Evolutionary conservation across 2,888 invertebrate genomes (phyloP), one percentile per base, ranked within the genome.

Genomic region (Synanthedon myopaeformis): DNA sequence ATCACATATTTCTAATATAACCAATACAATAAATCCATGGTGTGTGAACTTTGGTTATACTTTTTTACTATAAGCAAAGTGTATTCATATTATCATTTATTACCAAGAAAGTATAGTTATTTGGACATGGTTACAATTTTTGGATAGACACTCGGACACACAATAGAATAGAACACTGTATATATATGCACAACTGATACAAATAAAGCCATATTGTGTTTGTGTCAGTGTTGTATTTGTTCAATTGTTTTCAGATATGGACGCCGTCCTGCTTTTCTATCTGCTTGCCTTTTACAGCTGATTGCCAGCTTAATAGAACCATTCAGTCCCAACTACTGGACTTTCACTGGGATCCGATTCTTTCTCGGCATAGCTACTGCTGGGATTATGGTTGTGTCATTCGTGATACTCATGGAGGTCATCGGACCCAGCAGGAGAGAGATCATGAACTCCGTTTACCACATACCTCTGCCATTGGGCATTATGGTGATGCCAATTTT

Each of bases 361-460:
- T 53, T 53, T 12, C 19, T 41, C 12, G 53, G 53, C 41, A 41
- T 19, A 4, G 41, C 49, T n/a, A 41, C 49, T 8, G 53, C 53
- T 13, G 53, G 49, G 5, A 49, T 23, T 12, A 93, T 93, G 91
- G 90, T 91, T 41, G 91, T 91, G 35, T 89, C 89, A 61, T 90
- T 90, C 55, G 89, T 89, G 1, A 70, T 89, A 4, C 72, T 89
- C 12, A 89, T 89, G 89, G 90, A 90, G 65, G 68, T 89, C 23
- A 76, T 89, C 51, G 89, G 89, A 2, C 64, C 67, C 0, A 66
- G 66, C 50, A 73, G 66, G 51, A 69, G 81, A 6, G 80, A 79
- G 55, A 13, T 62, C 11, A 77, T 88, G 49, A 82, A 84, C 0
- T 86, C 90, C 45, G 65, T 90, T 3, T 90, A 90, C 64, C 90